These are phyloP conservation scores for Ursus arctos DNA, from an alignment of 2,113 vertebrate species.

Conservation along the genomic window DNA sequence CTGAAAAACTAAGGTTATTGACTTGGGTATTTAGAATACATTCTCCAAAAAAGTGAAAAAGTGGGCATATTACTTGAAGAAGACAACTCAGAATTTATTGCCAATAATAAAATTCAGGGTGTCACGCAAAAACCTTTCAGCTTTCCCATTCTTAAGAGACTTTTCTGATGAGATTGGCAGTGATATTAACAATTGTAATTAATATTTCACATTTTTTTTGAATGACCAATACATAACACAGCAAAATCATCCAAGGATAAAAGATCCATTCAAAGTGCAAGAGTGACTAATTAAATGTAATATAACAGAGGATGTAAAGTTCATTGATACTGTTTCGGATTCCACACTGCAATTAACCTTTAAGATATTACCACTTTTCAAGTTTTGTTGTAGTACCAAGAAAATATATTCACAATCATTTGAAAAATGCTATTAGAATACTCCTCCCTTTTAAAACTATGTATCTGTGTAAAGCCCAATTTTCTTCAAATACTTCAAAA, in stretches of 20 bases:
- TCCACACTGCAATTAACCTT: not conserved
- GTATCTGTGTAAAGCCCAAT: not conserved
- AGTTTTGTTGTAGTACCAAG: not conserved
- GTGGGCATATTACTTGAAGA: not conserved
- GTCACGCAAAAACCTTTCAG: not conserved
- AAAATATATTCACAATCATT: not conserved
- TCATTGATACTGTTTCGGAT: not conserved
- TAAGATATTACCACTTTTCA: not conserved
- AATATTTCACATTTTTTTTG: not conserved
- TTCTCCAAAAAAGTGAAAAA: not conserved
- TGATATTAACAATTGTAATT: not conserved
- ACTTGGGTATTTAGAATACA: not conserved
- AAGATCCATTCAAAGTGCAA: not conserved
- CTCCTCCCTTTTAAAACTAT: not conserved
- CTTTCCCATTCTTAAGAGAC: not conserved
- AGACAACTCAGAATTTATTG: not conserved
- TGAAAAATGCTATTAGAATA: not conserved
- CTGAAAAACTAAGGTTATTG: not conserved
- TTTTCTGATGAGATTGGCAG: not conserved
- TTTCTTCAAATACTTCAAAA: constrained; percentile 18
- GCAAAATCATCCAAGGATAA: not conserved
- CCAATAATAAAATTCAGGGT: not conserved
- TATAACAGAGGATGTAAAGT: constrained; percentile 11
- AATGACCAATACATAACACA: not conserved
- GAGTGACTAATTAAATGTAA: constrained; percentile 38